phyloP scores from a whole-genome alignment of 2,113 vertebrate genomes.

The Furnarius figulus region DNA sequence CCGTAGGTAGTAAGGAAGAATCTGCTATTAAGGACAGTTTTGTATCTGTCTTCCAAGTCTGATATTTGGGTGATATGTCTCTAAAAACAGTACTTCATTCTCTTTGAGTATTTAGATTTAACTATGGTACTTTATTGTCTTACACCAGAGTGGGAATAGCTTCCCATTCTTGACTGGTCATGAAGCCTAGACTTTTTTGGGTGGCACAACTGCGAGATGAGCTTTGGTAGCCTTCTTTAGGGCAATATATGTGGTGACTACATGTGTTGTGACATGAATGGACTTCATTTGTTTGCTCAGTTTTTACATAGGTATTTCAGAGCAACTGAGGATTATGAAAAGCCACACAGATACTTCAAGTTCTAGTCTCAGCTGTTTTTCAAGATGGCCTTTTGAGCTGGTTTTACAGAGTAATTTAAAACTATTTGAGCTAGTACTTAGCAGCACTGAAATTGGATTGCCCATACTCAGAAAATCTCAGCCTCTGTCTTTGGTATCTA shows the following conservation, averaged over 20 bases:
- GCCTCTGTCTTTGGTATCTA: background rate
- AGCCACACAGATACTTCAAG: background rate
- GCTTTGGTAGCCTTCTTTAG: background rate
- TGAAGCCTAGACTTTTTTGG: background rate
- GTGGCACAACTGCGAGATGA: background rate
- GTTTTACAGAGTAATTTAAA: background rate
- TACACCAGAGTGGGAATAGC: background rate
- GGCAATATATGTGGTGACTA: background rate
- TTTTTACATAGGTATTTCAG: background rate
- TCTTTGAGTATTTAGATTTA: background rate
- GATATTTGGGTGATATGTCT: background rate
- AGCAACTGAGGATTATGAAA: background rate
- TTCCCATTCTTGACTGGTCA: background rate
- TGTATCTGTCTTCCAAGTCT: background rate
- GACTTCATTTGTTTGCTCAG: background rate
- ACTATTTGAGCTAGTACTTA: background rate
- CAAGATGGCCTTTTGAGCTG: background rate
- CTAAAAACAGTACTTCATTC: background rate
- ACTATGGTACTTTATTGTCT: background rate
- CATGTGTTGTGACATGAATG: background rate
- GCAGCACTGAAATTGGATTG: background rate
- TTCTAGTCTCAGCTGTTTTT: background rate
- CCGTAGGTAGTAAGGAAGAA: slow-evolving; percentile 84
- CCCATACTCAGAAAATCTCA: background rate
- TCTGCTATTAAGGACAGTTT: background rate